Evolutionary conservation across 2,113 vertebrate species (phyloP), one percentile per base, ranked within the genome.

Genomic region (Marmota monax): DNA sequence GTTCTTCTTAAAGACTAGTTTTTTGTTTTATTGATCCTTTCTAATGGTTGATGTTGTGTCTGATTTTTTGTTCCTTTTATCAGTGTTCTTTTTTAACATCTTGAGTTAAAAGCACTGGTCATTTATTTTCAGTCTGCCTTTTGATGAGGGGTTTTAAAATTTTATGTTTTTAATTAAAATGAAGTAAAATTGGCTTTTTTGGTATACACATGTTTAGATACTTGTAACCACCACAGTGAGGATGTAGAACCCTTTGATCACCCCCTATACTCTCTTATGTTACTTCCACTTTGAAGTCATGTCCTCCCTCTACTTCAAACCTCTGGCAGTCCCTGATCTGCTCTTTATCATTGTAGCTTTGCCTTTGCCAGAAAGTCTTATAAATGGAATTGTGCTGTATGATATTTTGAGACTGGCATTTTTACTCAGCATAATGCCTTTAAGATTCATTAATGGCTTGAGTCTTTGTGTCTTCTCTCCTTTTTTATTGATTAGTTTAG

Each of bases 321-420:
- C 45, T 45, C 45, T 45, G 45, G 45, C 45, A 45, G 45, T 45
- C 45, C 45, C 45, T 45, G 45, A 45, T 79, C 29, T 90, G 4
- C 32, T 94, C 42, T 90, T 32, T 51, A 39, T 96, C 56, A 74
- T 58, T 74, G 18, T 90, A 25, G 67, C 37, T 63, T 96, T 90
- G 32, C 74, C 82, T 86, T 83, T 96, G 58, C 22, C 34, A 58
- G 58, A 86, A 51, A 91, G 48, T 87, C 58, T 14, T 65, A n/a
- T 85, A 90, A 84, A 20, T 85, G 53, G 45, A 85, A 78, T 85
- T 90, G 74, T 25, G 34, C 29, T 72, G 58, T 74, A 39, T 79
- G 74, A 22, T 93, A 74, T 90, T 85, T 89, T 93, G 53, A 86
- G 56, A 82, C 69, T 96, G n/a, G 25, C 25, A 48, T 87, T 94